phyloP scores from a whole-genome alignment of 2,113 vertebrate species.

The Petromus typicus region DNA sequence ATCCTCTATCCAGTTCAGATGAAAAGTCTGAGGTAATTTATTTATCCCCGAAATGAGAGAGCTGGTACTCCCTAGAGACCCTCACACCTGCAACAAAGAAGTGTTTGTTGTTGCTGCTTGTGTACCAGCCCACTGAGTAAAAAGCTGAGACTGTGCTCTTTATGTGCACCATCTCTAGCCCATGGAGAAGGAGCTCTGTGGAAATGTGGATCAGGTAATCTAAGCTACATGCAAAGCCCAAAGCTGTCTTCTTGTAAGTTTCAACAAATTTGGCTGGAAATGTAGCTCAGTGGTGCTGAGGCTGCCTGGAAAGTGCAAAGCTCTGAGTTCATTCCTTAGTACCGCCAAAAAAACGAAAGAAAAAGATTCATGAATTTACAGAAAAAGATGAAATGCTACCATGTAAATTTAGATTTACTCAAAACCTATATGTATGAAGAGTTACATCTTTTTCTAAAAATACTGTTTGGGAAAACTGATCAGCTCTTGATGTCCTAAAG shows the following conservation, averaged over 20 bases:
- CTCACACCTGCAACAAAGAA: neutral
- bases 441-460: neutral
- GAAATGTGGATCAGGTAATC: neutral
- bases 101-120: neutral
- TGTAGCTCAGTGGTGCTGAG: no score
- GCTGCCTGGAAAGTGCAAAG: no score
- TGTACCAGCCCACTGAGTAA: accelerated
- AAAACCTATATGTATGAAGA: neutral
- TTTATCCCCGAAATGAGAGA: neutral
- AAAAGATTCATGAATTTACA: neutral
- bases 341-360: no score
- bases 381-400: neutral
- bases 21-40: neutral
- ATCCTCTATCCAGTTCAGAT: neutral
- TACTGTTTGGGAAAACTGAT: neutral
- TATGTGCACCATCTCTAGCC: no score
- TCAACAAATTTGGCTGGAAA: neutral
- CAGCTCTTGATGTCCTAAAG: neutral
- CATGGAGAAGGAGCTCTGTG: neutral
- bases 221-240: neutral
- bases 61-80: neutral
- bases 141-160: neutral
- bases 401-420: neutral
- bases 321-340: no score
- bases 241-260: neutral